Evolutionary conservation across 1,140 invertebrate species (phyloP).

Genomic region (Zophobas atratus): DNA sequence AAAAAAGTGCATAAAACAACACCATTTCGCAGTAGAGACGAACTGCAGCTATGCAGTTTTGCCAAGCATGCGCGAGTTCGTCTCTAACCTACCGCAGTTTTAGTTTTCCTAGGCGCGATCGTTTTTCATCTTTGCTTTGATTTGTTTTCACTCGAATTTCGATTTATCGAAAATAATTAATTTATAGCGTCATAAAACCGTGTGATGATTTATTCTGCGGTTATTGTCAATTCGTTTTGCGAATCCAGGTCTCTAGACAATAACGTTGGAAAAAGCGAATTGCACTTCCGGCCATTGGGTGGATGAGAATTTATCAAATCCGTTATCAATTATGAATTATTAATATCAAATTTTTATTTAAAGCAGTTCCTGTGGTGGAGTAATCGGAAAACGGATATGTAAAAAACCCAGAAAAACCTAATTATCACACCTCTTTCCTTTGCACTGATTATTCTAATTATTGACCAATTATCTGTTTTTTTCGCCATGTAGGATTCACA

Average conservation of each 20-base stretch:
- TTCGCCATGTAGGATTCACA: background rate
- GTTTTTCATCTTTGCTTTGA: conserved; percentile 32
- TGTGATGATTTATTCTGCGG: conserved; percentile 7
- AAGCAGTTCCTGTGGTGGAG: conserved; percentile 17
- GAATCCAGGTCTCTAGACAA: no score
- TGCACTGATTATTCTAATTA: conserved; percentile 11
- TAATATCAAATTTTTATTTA: conserved; percentile 28
- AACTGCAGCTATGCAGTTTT: conserved; percentile 49
- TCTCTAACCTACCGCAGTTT: conserved; percentile 42
- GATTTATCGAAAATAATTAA: conserved; percentile 36
- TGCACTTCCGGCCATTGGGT: conserved; percentile 20
- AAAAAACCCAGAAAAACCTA: conserved; percentile 19
- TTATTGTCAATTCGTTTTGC: background rate
- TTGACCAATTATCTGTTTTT: conserved; percentile 12
- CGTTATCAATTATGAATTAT: conserved; percentile 43
- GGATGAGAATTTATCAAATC: background rate
- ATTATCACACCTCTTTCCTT: conserved; percentile 18
- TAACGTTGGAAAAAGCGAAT: background rate
- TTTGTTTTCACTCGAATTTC: conserved; percentile 8
- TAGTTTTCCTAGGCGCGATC: conserved; percentile 26
- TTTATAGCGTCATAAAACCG: background rate
- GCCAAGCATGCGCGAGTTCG: conserved; percentile 44
- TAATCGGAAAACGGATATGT: conserved; percentile 19
- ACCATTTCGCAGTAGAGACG: conserved; percentile 40
- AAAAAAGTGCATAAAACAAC: conserved; percentile 38